Percentiles rank a stretch among this genome's conserved stretches.
phyloP scores from a whole-genome alignment of 1,140 invertebrate genomes.

The Lanistes nyassanus region DNA sequence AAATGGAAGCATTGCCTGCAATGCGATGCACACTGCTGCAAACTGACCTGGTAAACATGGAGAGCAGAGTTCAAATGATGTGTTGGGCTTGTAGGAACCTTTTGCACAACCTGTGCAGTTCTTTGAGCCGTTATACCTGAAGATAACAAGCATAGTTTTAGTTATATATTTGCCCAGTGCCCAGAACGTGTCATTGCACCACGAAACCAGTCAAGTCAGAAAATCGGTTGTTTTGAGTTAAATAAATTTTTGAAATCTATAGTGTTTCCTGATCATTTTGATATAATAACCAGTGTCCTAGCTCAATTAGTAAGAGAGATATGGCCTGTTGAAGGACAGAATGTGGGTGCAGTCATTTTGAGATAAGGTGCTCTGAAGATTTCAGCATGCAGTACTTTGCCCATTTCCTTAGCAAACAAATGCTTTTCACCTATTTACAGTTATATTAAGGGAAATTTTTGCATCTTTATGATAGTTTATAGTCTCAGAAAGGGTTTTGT shows the following conservation, averaged over 20 bases:
- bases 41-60: not conserved
- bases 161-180: too few relatives aligned
- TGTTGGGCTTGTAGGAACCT: not conserved
- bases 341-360: not conserved
- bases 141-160: not conserved
- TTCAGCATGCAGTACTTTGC: not conserved
- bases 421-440: not conserved
- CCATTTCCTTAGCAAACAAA: not conserved
- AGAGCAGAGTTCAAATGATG: slow-evolving; percentile 1
- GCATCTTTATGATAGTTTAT: too few relatives aligned
- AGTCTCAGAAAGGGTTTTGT: not conserved
- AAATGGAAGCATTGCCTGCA: not conserved
- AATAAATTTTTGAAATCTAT: too few relatives aligned
- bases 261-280: too few relatives aligned
- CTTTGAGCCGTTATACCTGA: slow-evolving; percentile 6
- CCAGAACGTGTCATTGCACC: too few relatives aligned
- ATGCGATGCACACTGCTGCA: not conserved
- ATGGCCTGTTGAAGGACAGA: too few relatives aligned
- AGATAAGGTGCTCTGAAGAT: not conserved
- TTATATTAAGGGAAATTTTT: not conserved
- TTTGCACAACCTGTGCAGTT: slow-evolving; percentile 13
- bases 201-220: too few relatives aligned
- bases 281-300: too few relatives aligned
- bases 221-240: too few relatives aligned
- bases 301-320: too few relatives aligned